These are phyloP conservation scores for Episyrphus balteatus DNA, from an alignment of 1,140 invertebrate species.

Conservation along the genomic window DNA sequence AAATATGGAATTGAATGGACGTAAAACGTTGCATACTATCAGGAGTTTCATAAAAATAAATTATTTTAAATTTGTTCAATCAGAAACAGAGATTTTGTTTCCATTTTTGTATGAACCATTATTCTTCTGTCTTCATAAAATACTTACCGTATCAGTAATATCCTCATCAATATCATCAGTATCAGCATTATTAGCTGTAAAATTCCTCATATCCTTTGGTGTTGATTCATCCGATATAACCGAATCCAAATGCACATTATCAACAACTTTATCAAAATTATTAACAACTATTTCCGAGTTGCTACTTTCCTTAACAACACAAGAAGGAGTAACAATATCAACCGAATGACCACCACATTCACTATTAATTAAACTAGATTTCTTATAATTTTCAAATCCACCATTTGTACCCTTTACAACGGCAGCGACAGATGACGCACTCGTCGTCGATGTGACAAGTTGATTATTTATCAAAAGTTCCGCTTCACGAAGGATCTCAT, in stretches of 20 bases:
- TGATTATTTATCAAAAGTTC: constrained; percentile 24
- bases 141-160: constrained; percentile 30
- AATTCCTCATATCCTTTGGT: constrained; percentile 22
- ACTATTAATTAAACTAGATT: neutral
- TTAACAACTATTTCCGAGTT: neutral
- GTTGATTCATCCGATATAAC: constrained; percentile 33
- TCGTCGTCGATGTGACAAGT: neutral
- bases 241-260: constrained; percentile 30
- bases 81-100: no score
- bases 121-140: neutral
- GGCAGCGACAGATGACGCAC: neutral
- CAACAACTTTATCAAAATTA: constrained; percentile 23
- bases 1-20: no score
- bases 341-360: neutral
- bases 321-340: no score
- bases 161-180: constrained; percentile 29
- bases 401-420: neutral
- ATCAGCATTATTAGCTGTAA: constrained; percentile 11
- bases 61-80: no score
- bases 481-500: constrained; percentile 31
- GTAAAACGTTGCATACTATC: no score
- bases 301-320: neutral
- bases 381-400: neutral
- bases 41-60: no score
- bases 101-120: no score